phyloP scores from a whole-genome alignment of 2,113 vertebrate species.

The Eupsittula cactorum region DNA sequence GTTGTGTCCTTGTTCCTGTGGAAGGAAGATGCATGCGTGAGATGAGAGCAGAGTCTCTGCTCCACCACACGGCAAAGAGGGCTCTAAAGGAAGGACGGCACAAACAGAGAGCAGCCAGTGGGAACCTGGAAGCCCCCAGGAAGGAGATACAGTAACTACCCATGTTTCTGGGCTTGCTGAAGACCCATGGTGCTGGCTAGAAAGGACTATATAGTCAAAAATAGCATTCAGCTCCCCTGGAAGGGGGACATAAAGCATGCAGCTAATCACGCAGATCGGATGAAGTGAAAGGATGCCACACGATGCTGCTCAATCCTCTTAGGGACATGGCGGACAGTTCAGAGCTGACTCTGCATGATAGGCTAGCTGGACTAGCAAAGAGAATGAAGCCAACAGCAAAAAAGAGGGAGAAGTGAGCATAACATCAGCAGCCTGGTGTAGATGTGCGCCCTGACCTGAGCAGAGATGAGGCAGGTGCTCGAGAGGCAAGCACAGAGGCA shows the following conservation, averaged over 20 bases:
- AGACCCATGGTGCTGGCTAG: background rate
- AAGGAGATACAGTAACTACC: background rate
- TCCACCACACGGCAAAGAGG: fast-evolving
- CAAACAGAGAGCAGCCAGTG: fast-evolving
- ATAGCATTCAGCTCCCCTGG: fast-evolving
- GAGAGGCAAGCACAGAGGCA: background rate
- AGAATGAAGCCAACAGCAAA: background rate
- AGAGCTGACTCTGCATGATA: no score
- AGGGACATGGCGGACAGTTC: background rate
- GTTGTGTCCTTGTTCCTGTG: conserved; percentile 89
- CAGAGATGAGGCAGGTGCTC: background rate
- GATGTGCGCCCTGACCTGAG: background rate
- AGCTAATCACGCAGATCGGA: no score
- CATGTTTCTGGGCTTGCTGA: background rate
- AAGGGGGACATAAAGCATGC: background rate
- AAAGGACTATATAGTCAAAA: background rate
- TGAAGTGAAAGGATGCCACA: background rate
- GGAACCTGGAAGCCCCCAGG: background rate
- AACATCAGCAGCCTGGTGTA: background rate
- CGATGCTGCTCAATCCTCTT: background rate
- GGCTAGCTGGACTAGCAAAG: background rate
- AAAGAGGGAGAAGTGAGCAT: background rate
- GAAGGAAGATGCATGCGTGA: fast-evolving
- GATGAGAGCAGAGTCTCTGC: background rate
- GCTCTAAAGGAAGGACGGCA: background rate